Base-by-base conservation (phyloP, 37 sponge, comb jelly and placozoan species). In the Ianthella basta region DNA sequence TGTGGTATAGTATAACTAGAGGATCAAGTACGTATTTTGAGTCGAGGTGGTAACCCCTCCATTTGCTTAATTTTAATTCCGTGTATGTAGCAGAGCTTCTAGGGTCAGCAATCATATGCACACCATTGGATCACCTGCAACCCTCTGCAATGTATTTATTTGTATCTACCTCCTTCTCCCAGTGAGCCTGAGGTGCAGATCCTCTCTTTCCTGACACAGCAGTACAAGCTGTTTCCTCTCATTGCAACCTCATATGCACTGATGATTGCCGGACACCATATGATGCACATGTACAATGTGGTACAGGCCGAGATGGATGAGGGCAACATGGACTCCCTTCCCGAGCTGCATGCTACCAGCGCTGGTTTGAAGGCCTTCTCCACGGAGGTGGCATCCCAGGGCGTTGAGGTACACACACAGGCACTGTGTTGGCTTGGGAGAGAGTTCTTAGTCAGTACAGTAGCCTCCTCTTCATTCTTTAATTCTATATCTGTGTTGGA, bases 321-420 rank as follows among this genome's bases (percentile, higher is more conserved):
- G 29, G 93, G 90, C 0, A 90, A 95, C 70, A 60, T 97, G 50
- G 93, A 89, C 15, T 79, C 84, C 41, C 50, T 96, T 37, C 92
- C 94, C 20, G 97, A 94, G 96, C 91, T 95, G 18, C 97, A 97
- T 90, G 97, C 95, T 10, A 92, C 95, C 59, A 90, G 93, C 74
- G 86, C 95, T 84, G 97, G 96, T 20, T 32, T 97, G 57, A 97
- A 97, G 88, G 91, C 97, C 40, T 79, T 95, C 70, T 56, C 84
- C n/a, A 80, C 89, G 54, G 85, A 90, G 30, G 34, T 91, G 2
- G 74, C 80, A 15, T 40, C 33, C 57, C 30, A 88, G 18, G 96
- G 96, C 14, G 90, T 95, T 24, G 96, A 95, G 93, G 92, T 93
- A 55, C 23, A 60, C 13, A n/a, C n/a, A n/a, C n/a, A n/a, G n/a